phyloP scores from a whole-genome alignment of 1,140 invertebrate genomes.

The Formica exsecta region DNA sequence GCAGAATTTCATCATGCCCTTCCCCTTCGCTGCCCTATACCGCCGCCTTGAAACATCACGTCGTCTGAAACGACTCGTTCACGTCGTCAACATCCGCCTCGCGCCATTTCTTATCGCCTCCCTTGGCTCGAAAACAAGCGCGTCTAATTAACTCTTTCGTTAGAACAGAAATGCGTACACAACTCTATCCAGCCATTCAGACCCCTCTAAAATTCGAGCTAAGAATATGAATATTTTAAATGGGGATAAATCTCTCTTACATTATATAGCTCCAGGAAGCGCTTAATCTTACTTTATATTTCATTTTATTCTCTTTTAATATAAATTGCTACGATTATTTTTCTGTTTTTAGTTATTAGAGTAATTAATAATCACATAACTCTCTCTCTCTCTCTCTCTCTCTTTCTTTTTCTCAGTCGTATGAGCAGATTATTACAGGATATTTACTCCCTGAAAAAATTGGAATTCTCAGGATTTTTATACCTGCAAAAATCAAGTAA shows the following conservation, averaged over 20 bases:
- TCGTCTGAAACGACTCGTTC: background rate
- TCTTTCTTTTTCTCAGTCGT: background rate
- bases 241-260: background rate
- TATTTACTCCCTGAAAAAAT: no score
- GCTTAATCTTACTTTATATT: background rate
- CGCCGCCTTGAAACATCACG: slow-evolving; percentile 4
- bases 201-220: background rate
- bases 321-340: no score
- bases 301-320: background rate
- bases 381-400: no score
- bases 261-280: no score
- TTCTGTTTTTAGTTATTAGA: background rate
- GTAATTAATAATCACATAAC: background rate
- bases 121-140: slow-evolving; percentile 39
- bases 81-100: slow-evolving; percentile 23
- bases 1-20: slow-evolving; percentile 46
- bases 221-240: background rate
- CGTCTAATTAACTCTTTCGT: slow-evolving; percentile 32
- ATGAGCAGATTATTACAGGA: no score
- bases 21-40: slow-evolving; percentile 3
- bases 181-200: background rate
- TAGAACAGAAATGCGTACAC: slow-evolving; percentile 24
- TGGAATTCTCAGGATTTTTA: no score
- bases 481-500: no score
- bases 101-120: slow-evolving; percentile 36